phyloP scores from a whole-genome alignment of 2,113 vertebrate genomes.

The Daboia siamensis region DNA sequence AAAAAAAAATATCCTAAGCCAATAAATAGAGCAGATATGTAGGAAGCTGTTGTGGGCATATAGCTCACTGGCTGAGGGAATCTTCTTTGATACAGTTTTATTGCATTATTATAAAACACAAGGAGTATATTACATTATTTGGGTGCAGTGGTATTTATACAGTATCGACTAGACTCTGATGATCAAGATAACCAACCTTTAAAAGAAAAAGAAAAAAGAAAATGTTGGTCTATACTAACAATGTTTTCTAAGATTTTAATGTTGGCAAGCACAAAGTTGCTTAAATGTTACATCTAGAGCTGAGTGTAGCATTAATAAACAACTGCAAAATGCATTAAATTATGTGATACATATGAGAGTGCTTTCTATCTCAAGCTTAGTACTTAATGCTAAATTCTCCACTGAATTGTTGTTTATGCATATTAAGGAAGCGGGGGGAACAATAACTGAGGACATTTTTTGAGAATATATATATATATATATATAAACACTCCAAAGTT shows the following conservation, averaged over 20 bases:
- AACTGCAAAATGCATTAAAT: background rate
- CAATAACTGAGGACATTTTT: background rate
- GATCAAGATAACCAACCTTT: background rate
- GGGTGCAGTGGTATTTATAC: background rate
- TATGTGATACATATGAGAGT: background rate
- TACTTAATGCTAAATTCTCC: background rate
- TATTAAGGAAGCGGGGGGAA: background rate
- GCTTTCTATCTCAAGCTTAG: background rate
- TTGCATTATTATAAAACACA: background rate
- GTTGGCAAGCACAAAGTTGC: background rate
- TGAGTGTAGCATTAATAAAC: background rate
- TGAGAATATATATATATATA: too few species aligned
- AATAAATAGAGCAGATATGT: background rate
- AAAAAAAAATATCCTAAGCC: background rate
- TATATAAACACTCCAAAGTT: background rate
- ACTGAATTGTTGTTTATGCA: background rate
- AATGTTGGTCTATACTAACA: background rate
- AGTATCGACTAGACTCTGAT: background rate
- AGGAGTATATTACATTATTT: background rate
- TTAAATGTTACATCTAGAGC: background rate
- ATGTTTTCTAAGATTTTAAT: background rate
- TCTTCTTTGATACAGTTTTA: background rate
- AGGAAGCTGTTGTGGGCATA: background rate
- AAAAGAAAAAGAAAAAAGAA: background rate
- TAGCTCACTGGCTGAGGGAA: background rate